Evolutionary conservation across 2,797 vertebrate genomes (phyloP).

Genomic region (Eupleurogrammus muticus): DNA sequence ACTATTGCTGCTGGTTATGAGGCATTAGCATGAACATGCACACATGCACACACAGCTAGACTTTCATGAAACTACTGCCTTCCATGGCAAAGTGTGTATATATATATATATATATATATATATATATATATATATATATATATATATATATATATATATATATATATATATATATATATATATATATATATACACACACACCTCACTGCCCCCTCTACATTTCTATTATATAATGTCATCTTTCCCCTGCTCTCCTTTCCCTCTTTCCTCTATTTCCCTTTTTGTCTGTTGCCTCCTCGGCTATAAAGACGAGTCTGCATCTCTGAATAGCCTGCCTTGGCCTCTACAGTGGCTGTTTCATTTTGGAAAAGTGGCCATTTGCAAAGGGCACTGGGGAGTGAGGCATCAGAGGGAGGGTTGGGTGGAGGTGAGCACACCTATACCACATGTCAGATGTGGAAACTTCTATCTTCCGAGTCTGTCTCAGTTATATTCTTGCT

Average conservation of each 20-base stretch:
- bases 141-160: no score
- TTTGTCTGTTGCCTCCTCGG: conserved; percentile 1
- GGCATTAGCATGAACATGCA: conserved; percentile 15
- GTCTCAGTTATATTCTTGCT: not conserved
- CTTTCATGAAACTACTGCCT: conserved; percentile 29
- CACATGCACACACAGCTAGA: conserved; percentile 25
- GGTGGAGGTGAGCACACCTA: conserved; percentile 30
- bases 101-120: no score
- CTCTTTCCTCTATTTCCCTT: not conserved
- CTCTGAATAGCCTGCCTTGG: conserved; percentile 31
- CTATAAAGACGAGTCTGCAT: conserved; percentile 37
- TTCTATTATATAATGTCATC: not conserved
- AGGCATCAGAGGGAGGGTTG: conserved; percentile 4
- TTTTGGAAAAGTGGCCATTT: conserved; percentile 59
- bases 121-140: no score
- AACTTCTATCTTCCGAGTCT: conserved; percentile 24
- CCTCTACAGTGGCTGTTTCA: conserved; percentile 40
- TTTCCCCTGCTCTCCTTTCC: not conserved
- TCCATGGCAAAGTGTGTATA: conserved; percentile 41
- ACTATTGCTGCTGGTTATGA: conserved; percentile 24
- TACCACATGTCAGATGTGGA: conserved; percentile 25
- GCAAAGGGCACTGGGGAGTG: conserved; percentile 25
- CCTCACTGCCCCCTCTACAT: not conserved
- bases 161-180: no score
- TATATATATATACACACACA: no score